Conservation (phyloP, 2,888 invertebrate genomes). For the Exephanes ischioxanthus region DNA sequence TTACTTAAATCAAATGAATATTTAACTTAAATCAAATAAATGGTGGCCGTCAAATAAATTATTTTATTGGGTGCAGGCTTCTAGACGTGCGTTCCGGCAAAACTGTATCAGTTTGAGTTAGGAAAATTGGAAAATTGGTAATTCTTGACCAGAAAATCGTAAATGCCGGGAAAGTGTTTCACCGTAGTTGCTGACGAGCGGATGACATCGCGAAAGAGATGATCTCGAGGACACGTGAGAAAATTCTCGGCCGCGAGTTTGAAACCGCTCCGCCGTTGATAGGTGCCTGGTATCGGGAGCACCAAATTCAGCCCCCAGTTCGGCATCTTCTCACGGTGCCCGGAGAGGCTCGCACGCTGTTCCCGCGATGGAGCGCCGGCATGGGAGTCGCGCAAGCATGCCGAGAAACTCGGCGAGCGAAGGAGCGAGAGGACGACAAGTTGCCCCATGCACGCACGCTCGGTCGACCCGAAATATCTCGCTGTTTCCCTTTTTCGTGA, state of each 20-base stretch:
- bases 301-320: conserved; percentile 76
- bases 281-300: conserved; percentile 74
- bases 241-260: conserved; percentile 14
- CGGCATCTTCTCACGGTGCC: conserved; percentile 79
- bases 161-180: no score
- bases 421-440: neutral
- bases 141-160: no score
- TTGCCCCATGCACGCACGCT: conserved; percentile 5
- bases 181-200: neutral
- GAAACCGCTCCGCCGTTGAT: conserved; percentile 68
- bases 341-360: conserved; percentile 75
- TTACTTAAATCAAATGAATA: no score
- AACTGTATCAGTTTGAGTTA: no score
- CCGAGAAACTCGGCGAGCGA: conserved; percentile 1
- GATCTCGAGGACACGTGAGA: neutral
- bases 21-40: no score
- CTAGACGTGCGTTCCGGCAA: no score
- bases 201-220: neutral
- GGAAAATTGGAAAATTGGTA: no score
- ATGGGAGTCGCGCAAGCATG: conserved; percentile 6
- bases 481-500: conserved; percentile 51
- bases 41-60: no score
- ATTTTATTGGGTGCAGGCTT: no score
- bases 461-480: conserved; percentile 40
- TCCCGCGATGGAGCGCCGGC: neutral